Percentiles rank a stretch among this genome's conserved stretches.
These are phyloP conservation scores for Drosophila pallidifrons DNA, from an alignment of 1,140 invertebrate species.

Conservation along the genomic window DNA sequence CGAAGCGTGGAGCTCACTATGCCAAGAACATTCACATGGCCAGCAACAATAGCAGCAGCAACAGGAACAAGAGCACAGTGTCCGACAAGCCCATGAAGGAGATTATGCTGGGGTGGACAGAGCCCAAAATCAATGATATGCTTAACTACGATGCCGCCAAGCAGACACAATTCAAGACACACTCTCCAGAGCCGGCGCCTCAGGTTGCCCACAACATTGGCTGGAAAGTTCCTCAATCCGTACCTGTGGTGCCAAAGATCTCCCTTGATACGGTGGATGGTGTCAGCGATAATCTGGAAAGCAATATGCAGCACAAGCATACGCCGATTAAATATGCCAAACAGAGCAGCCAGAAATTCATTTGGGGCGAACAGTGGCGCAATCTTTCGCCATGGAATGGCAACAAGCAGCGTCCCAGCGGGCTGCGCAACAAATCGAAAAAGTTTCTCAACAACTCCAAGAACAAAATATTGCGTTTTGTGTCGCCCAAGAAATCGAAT, in stretches of 20 bases:
- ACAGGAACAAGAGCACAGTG: constrained; percentile 32
- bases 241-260: constrained; percentile 55
- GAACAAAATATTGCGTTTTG: constrained; percentile 78
- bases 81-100: constrained; percentile 57
- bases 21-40: constrained; percentile 66
- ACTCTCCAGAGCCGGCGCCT: constrained; percentile 60
- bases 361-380: constrained; percentile 74
- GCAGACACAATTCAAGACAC: constrained; percentile 41
- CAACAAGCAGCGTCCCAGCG: constrained; percentile 36
- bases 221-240: constrained; percentile 56
- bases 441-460: constrained; percentile 74
- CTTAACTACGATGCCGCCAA: constrained; percentile 67
- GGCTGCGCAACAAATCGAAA: constrained; percentile 59
- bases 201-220: constrained; percentile 60
- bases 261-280: constrained; percentile 79
- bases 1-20: constrained; percentile 63
- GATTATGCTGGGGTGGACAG: constrained; percentile 69
- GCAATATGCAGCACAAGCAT: constrained; percentile 71
- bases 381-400: constrained; percentile 70
- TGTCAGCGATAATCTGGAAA: constrained; percentile 66
- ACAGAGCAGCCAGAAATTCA: constrained; percentile 68
- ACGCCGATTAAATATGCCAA: constrained; percentile 71
- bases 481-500: constrained; percentile 76
- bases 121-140: constrained; percentile 76
- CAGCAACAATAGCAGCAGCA: background rate